Percentiles rank a stretch among this genome's conserved stretches.
These are phyloP conservation scores for Lepus oiostolus DNA, from an alignment of 2,797 vertebrate genomes.

Conservation along the genomic window DNA sequence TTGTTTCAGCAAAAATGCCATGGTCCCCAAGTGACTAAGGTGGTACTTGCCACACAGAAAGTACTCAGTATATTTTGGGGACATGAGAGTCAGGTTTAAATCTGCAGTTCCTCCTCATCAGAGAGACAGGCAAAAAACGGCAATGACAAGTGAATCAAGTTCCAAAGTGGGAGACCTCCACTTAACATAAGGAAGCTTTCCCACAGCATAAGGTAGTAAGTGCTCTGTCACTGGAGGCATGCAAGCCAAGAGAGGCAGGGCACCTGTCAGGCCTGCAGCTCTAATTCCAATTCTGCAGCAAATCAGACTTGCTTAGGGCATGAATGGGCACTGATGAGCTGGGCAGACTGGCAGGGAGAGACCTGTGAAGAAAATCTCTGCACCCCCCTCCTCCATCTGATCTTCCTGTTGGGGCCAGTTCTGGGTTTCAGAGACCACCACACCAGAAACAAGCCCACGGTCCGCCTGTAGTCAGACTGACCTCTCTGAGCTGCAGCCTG, in stretches of 20 bases:
- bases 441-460: slow-evolving; percentile 30
- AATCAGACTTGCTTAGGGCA: slow-evolving; percentile 48
- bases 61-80: slow-evolving; percentile 55
- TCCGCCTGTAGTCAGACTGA: slow-evolving; percentile 52
- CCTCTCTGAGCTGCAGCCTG: slow-evolving; percentile 74
- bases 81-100: slow-evolving; percentile 66
- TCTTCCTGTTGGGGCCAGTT: slow-evolving; percentile 24
- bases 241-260: slow-evolving; percentile 72
- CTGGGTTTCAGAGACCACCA: slow-evolving; percentile 39
- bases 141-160: slow-evolving; percentile 65
- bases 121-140: slow-evolving; percentile 61
- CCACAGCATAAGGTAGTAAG: slow-evolving; percentile 59
- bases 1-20: slow-evolving; percentile 62
- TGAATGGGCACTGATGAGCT: slow-evolving; percentile 68
- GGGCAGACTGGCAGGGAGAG: slow-evolving; percentile 27
- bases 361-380: slow-evolving; percentile 52
- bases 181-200: slow-evolving; percentile 58
- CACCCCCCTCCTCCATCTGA: slow-evolving; percentile 34
- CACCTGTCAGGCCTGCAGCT: slow-evolving; percentile 77
- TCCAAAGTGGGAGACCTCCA: slow-evolving; percentile 36
- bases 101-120: slow-evolving; percentile 58
- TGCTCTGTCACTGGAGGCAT: slow-evolving; percentile 76
- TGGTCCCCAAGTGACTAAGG: slow-evolving; percentile 49
- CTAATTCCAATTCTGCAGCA: slow-evolving; percentile 74
- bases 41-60: slow-evolving; percentile 62